Conservation (phyloP, 2,113 vertebrate genomes). For the Podilymbus podiceps region DNA sequence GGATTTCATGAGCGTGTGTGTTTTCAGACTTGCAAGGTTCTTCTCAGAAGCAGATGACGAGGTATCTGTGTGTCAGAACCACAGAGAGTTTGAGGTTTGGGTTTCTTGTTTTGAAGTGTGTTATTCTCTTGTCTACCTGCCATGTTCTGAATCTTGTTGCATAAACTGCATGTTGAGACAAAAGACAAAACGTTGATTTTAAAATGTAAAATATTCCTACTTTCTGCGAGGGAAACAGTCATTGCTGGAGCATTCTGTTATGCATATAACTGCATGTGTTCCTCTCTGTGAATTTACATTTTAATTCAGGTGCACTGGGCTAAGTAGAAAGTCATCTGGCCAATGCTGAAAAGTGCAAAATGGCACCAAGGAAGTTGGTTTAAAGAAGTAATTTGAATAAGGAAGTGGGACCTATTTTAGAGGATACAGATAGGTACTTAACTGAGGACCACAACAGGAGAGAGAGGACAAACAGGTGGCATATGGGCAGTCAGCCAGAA, state of each 20-base stretch:
- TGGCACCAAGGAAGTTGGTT: neutral
- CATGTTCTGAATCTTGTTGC: too few species aligned
- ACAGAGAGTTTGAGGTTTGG: too few species aligned
- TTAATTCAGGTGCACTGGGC: neutral
- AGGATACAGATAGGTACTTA: neutral
- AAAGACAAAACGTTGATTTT: too few species aligned
- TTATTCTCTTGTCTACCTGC: too few species aligned
- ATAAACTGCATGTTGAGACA: too few species aligned
- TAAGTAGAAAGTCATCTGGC: neutral
- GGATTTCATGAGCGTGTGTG: neutral
- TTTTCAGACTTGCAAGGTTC: too few species aligned
- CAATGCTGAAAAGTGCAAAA: neutral
- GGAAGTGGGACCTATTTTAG: neutral
- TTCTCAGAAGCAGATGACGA: too few species aligned
- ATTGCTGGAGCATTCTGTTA: too few species aligned
- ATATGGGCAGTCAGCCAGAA: neutral
- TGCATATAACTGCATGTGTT: accelerated
- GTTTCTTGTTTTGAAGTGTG: too few species aligned
- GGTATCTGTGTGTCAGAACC: too few species aligned
- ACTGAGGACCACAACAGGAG: neutral
- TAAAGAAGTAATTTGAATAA: neutral
- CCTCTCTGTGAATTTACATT: neutral
- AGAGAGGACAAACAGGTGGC: neutral
- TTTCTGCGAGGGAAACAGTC: too few species aligned
- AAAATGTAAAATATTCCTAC: too few species aligned